Evolutionary conservation across 2,797 vertebrate species (phyloP), one percentile per base, ranked within the genome.

Genomic region (Pachyuromys duprasi): DNA sequence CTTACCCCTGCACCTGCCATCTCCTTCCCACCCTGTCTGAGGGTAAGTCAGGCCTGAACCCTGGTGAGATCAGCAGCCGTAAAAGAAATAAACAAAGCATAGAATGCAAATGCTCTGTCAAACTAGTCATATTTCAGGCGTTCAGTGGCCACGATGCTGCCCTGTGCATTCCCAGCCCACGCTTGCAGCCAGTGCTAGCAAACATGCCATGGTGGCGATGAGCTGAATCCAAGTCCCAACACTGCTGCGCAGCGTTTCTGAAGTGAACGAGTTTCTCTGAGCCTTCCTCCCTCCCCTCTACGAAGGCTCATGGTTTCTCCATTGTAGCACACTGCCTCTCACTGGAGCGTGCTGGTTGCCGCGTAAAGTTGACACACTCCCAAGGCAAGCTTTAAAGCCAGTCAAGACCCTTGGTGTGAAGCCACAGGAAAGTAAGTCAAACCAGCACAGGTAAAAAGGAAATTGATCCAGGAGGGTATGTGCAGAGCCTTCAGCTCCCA

Each of bases 371-470:
- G 80, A 63, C 45, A 65, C 8, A 53, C 31, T 80, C 28, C 18
- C 62, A n/a, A 62, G 28, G 18, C 67, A 67, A 78, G 31, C 72
- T 90, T 93, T 53, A 86, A 63, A 84, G 75, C 75, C 45, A 87
- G 53, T 86, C 78, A 70, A 89, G 65, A 33, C 49, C 69, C 72
- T 39, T 84, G 9, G 75, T 92, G 76, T 67, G 62, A 96, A 95
- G 78, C 92, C 57, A 90, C 8, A 92, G 36, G 14, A 87, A 95
- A 93, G 87, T 53, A 93, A 93, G 90, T 63, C 76, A 95, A 84
- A 49, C 36, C 70, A 82, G 22, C 20, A 74, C 22, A 80, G 53
- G 33, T 78, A 78, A 76, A 86, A 75, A 93, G 49, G 57, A 6
- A 79, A 57, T 79, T 79, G 69, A n/a, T n/a, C n/a, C n/a, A n/a